Percentiles rank a stretch among this genome's conserved stretches.
phyloP scores from a whole-genome alignment of 2,113 vertebrate species.

The Bagarius yarrelli region DNA sequence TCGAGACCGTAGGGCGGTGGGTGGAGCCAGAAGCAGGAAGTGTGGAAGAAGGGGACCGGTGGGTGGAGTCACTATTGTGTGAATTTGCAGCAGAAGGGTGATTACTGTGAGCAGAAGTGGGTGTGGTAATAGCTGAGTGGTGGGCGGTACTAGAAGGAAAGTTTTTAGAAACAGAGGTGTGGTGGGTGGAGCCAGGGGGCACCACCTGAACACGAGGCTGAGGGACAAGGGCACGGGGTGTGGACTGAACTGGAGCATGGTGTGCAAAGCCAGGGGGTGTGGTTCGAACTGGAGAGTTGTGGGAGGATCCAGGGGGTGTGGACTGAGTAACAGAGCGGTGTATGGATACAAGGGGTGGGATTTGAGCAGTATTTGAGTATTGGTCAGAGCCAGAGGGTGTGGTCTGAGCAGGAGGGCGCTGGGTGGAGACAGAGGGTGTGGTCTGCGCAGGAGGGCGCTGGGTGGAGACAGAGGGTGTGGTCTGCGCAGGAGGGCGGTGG shows the following conservation, averaged over 20 bases:
- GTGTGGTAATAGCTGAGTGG: background rate
- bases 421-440: background rate
- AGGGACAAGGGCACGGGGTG: no score
- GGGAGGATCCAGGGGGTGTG: background rate
- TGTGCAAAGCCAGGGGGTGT: background rate
- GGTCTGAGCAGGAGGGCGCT: background rate
- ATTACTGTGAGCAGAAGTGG: background rate
- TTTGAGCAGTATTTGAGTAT: background rate
- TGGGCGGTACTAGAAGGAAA: background rate
- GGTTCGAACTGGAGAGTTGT: background rate
- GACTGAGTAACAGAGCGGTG: background rate
- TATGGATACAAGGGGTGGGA: background rate
- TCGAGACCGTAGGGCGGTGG: constrained; percentile 1
- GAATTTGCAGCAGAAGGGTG: background rate
- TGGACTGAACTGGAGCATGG: no score
- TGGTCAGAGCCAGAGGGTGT: background rate
- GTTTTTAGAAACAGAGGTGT: background rate
- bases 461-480: background rate
- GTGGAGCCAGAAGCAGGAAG: background rate
- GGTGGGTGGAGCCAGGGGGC: no score
- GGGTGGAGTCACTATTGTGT: background rate
- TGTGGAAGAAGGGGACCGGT: background rate
- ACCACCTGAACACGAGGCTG: no score
- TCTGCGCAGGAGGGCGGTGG: background rate
- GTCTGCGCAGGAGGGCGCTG: constrained; percentile 19